phyloP scores from a whole-genome alignment of 2,888 invertebrate species.

The Drosophila dives region DNA sequence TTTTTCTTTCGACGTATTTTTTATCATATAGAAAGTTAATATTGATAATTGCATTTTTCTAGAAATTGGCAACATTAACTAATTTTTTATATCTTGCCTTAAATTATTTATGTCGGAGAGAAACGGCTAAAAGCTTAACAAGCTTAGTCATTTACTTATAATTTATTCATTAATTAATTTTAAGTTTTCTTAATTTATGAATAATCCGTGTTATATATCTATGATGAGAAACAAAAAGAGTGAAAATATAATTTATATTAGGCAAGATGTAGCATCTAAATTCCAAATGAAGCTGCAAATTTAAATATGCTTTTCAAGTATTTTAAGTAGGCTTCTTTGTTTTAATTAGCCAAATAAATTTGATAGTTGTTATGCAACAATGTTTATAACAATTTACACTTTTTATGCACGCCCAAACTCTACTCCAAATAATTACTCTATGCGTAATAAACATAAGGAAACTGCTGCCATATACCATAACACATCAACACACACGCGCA shows the following conservation, averaged over 20 bases:
- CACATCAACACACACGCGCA: conserved; percentile 10
- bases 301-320: neutral
- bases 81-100: neutral
- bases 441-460: conserved; percentile 66
- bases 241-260: neutral
- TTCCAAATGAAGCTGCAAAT: neutral
- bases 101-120: neutral
- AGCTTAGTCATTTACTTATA: neutral
- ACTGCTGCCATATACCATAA: conserved; percentile 46
- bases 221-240: neutral
- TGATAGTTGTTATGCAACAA: conserved; percentile 17
- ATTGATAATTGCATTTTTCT: neutral
- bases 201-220: neutral
- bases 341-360: neutral
- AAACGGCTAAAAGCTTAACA: neutral
- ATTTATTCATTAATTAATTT: neutral
- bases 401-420: conserved; percentile 22
- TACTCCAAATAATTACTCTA: conserved; percentile 35
- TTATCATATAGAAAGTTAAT: neutral
- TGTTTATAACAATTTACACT: conserved; percentile 19
- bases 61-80: neutral
- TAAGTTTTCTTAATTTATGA: neutral
- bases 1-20: neutral
- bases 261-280: neutral
- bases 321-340: neutral